phyloP scores from a whole-genome alignment of 2,113 vertebrate species.

The Sciurus niger region DNA sequence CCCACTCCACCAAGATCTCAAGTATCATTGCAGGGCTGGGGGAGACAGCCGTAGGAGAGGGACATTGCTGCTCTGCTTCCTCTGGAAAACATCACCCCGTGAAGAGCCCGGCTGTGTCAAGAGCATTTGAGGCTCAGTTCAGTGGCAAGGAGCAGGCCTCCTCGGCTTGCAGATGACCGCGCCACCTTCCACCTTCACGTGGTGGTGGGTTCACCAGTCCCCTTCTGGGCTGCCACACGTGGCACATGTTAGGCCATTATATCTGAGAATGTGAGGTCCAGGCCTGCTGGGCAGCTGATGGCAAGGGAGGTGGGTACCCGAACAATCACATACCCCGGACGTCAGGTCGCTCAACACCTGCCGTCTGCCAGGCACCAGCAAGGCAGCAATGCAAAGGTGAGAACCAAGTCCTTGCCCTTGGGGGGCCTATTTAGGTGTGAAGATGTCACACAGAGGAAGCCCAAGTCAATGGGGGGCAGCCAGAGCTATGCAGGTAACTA shows the following conservation, averaged over 20 bases:
- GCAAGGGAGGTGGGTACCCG: background rate
- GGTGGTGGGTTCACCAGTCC: background rate
- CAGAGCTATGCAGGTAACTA: background rate
- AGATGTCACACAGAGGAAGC: background rate
- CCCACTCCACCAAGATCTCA: background rate
- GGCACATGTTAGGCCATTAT: background rate
- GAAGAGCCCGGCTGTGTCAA: background rate
- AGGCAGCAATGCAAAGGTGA: background rate
- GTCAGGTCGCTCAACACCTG: background rate
- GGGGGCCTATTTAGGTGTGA: background rate
- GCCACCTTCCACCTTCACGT: background rate
- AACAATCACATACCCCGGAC: background rate
- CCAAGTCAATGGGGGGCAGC: background rate
- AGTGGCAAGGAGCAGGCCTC: background rate
- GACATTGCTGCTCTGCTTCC: background rate
- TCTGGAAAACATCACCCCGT: background rate
- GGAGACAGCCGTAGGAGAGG: background rate
- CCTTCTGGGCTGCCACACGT: background rate
- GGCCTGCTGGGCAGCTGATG: background rate
- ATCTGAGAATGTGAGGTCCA: background rate
- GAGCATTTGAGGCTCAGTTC: background rate
- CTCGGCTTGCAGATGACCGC: background rate
- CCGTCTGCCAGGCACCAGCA: background rate
- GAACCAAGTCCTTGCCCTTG: background rate
- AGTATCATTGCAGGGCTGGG: background rate